Evolutionary conservation across 2,797 vertebrate species (phyloP).

Genomic region (Chiloscyllium punctatum): DNA sequence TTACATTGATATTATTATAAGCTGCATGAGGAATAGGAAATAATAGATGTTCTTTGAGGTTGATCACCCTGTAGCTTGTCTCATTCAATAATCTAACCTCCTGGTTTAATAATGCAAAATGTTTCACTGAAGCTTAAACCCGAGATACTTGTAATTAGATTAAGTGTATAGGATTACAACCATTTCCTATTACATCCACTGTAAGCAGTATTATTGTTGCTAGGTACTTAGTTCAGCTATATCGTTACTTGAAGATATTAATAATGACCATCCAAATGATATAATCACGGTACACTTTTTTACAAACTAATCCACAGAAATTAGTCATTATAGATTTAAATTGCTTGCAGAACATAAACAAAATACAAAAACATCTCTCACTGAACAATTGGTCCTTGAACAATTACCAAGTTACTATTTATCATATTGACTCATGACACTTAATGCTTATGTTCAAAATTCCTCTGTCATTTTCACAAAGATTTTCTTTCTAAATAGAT

Average conservation of each 20-base stretch:
- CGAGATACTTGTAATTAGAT: constrained; percentile 26
- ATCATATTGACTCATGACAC: not conserved
- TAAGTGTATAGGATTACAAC: constrained; percentile 19
- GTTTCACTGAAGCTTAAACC: constrained; percentile 13
- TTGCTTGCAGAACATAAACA: not conserved
- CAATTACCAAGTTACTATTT: not conserved
- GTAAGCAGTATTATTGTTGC: not conserved
- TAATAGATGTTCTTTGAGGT: not conserved
- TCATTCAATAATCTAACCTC: constrained; percentile 28
- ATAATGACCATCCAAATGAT: not conserved
- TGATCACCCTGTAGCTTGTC: not conserved
- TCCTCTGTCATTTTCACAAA: not conserved
- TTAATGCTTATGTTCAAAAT: not conserved
- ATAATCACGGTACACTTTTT: not conserved
- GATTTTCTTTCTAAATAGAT: not conserved
- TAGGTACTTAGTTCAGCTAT: not conserved
- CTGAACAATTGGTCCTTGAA: not conserved
- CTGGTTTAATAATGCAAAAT: constrained; percentile 26
- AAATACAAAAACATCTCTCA: not conserved
- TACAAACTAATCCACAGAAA: not conserved
- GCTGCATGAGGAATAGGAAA: not conserved
- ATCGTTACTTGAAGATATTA: not conserved
- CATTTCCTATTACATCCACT: not conserved
- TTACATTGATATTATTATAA: not conserved
- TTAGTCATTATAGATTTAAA: not conserved